Base-by-base conservation (phyloP, 1,140 invertebrate genomes). In the Drosophila kohkoa region DNA sequence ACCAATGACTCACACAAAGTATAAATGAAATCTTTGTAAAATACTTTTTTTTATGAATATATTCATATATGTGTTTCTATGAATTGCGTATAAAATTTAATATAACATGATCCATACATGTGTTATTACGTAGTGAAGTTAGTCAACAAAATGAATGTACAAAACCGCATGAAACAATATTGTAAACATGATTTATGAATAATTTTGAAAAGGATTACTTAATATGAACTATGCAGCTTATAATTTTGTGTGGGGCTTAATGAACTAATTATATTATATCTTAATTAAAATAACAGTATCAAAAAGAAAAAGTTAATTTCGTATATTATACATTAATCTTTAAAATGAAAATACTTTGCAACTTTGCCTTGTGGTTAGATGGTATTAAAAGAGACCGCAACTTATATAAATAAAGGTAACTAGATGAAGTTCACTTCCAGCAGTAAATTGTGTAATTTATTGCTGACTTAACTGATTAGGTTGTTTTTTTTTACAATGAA, bases 151-250 rank as follows among this genome's bases (percentile, higher is more conserved):
- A 54, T 32, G 13, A 54, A 15, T 54, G 6, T 16, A 15, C 28
- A 54, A 54, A 54, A 8, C 51, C 51, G 15, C 51, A 54, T 32
- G 51, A 32, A 52, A 15, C 51, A 30, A 32, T 32, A 25, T 49
- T 41, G 38, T 41, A 13, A 43, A 43, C 41, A 28, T 54, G 11
- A 54, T 35, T 32, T 32, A 8, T 15, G 51, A 32, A 6, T 15
- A 54, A 54, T 7, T 15, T 38, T 38, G 2, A 25, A 25, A 25
- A 2, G 8, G 11, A 20, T 49, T 49, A 49, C 16, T 20, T 25
- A 48, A 20, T 7, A 7, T 16, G 16, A 1, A 25, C 20, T 20
- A 20, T 20, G 20, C 20, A 20, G 20, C 20, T 20, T 20, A 20
- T 13, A 16, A 8, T 11, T 51, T 20, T n/a, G 25, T 11, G 10